Base-by-base conservation (phyloP, 1,140 invertebrate species). In the Apis dorsata region DNA sequence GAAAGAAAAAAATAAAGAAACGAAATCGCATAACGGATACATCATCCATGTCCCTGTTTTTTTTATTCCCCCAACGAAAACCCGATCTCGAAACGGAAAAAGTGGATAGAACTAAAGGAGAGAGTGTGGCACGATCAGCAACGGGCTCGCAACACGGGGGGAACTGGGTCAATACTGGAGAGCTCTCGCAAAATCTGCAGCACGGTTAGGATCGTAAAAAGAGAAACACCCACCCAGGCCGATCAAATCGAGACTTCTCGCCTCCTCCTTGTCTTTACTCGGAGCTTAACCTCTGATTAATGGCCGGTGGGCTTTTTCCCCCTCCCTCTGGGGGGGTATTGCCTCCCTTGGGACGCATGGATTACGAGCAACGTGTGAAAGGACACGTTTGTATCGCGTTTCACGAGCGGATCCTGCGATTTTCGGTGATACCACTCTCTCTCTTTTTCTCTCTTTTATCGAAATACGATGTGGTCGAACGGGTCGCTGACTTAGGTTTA, bases 231-330 rank as follows among this genome's bases (percentile, higher is more conserved):
- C 71, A 21, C 51, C 2, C 34, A 44, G 55, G 62, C 73, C 73
- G 74, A 82, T 82, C 80, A 62, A 70, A 70, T n/a, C 28, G n/a
- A 59, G 73, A 73, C 77, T 77, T 53, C 69, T 65, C 65, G 74
- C 74, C 74, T 77, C 80, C 34, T 44, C 34, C 34, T 44, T 82
- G 73, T 77, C 80, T 82, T 69, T 76, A 44, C 65, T 57, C 15
- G 44, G 5, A 57, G 80, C 65, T 82, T 82, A 82, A 77, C 65
- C 73, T 70, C 74, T 77, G 80, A 82, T 82, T 82, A 82, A 82
- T 82, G 80, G 57, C 65, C 74, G 65, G 57, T 74, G 65, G 80
- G 74, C 55, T 53, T 70, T 69, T 70, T 66, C 57, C 28, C 28
- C 63, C 15, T 77, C 44, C 57, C 15, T 17, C 62, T 53, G 24